Base-by-base conservation (phyloP, 2,797 vertebrate genomes). In the Dallia pectoralis region DNA sequence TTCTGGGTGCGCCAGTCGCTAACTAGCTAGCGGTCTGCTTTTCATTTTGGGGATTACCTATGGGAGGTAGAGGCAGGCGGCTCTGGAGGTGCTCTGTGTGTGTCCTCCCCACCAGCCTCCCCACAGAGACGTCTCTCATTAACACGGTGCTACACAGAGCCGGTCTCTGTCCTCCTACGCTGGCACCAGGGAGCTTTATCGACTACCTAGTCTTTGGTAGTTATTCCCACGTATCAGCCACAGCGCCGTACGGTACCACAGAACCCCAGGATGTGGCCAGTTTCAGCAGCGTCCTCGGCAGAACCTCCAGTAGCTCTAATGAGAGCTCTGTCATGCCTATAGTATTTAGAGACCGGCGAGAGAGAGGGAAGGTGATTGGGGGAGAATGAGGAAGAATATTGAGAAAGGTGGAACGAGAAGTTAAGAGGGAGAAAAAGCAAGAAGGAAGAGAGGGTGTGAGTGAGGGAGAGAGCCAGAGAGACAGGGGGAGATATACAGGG, bases 31-130 rank as follows among this genome's bases (percentile, higher is more conserved):
- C 76, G 69, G 87, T 90, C 91, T 94, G 92, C 90, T 92, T 93
- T 92, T 91, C 86, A 91, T 93, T 93, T 92, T 88, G 79, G 77
- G 88, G 90, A 74, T 90, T 89, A 91, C 90, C 88, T 88, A 87
- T 74, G 86, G 88, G 88, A 89, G 86, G 87, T 86, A 82, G 87
- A 86, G 75, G 84, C 84, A 89, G 89, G 88, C 86, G 69, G 89
- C 87, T 90, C 88, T 86, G 36, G 86, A 86, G 85, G 79, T 72
- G 81, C 88, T 89, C 82, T 72, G 89, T 92, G 91, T 92, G 91
- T 90, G 91, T 92, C 91, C 90, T 80, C 76, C 83, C 84, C 84
- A 84, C 14, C 22, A 59, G 40, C 22, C 53, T 89, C 89, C 89
- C 91, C 67, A 88, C 87, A 83, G 91, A 86, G 92, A 59, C 12